Percentiles rank a stretch among this genome's conserved stretches.
phyloP scores from a whole-genome alignment of 2,888 invertebrate species.

The Mesoligia furuncula region DNA sequence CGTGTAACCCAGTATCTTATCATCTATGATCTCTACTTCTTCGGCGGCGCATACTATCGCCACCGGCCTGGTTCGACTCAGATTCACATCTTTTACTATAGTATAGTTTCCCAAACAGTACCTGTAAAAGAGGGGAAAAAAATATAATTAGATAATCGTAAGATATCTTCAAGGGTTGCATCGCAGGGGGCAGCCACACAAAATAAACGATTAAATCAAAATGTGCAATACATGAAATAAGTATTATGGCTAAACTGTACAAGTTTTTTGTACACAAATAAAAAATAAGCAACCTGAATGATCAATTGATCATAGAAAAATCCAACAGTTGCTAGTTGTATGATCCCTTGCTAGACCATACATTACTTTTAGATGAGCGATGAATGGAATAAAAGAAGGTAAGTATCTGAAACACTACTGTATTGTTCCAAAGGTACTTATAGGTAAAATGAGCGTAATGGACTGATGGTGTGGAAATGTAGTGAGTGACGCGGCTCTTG shows the following conservation, averaged over 20 bases:
- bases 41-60: constrained; percentile 70
- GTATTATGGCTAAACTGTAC: neutral
- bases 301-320: neutral
- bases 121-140: constrained; percentile 67
- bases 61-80: constrained; percentile 49
- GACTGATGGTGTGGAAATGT: too few relatives aligned
- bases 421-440: too few relatives aligned
- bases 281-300: neutral
- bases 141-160: neutral
- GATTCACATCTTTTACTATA: constrained; percentile 59
- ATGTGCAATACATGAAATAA: neutral
- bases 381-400: too few relatives aligned
- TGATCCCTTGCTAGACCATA: too few relatives aligned
- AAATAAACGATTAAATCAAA: neutral
- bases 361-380: too few relatives aligned
- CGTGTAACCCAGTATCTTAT: constrained; percentile 76
- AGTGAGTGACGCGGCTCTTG: too few relatives aligned
- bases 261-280: neutral
- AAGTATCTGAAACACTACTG: too few relatives aligned
- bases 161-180: neutral
- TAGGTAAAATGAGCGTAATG: too few relatives aligned
- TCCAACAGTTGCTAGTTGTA: neutral
- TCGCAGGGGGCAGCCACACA: neutral
- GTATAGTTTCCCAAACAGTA: constrained; percentile 76
- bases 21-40: constrained; percentile 67